Conservation (phyloP, 1,140 invertebrate species). For the Hydropsyche tenuis region DNA sequence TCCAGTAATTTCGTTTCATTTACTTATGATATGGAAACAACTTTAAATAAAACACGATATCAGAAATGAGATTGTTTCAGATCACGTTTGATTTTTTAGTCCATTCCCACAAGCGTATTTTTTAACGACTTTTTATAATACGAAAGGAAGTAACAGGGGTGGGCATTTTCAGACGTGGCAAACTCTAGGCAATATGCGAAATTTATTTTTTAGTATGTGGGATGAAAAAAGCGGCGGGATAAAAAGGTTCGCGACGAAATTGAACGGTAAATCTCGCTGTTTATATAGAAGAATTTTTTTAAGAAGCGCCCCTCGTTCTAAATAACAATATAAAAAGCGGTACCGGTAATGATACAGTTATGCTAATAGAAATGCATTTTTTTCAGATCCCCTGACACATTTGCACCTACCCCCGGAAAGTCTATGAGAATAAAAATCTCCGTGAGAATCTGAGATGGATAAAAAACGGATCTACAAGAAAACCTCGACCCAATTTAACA, state of each 20-base stretch:
- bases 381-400: slow-evolving; percentile 29
- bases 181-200: neutral
- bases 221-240: neutral
- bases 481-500: neutral
- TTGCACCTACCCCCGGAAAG: neutral
- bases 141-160: neutral
- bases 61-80: too few relatives aligned
- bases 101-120: slow-evolving; percentile 6
- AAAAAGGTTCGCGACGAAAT: slow-evolving; percentile 6
- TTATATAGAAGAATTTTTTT: slow-evolving; percentile 42
- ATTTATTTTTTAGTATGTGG: too few relatives aligned
- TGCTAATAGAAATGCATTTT: slow-evolving; percentile 45
- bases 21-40: too few relatives aligned
- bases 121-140: slow-evolving; percentile 20
- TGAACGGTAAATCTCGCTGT: slow-evolving; percentile 31
- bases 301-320: slow-evolving; percentile 38
- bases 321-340: slow-evolving; percentile 40
- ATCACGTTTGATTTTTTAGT: too few relatives aligned
- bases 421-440: slow-evolving; percentile 40
- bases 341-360: slow-evolving; percentile 49
- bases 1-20: too few relatives aligned
- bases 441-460: slow-evolving; percentile 33
- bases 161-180: neutral
- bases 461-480: too few relatives aligned
- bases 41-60: too few relatives aligned